Evolutionary conservation across 2,888 invertebrate genomes (phyloP).

Genomic region (Allophyes oxyacanthae): DNA sequence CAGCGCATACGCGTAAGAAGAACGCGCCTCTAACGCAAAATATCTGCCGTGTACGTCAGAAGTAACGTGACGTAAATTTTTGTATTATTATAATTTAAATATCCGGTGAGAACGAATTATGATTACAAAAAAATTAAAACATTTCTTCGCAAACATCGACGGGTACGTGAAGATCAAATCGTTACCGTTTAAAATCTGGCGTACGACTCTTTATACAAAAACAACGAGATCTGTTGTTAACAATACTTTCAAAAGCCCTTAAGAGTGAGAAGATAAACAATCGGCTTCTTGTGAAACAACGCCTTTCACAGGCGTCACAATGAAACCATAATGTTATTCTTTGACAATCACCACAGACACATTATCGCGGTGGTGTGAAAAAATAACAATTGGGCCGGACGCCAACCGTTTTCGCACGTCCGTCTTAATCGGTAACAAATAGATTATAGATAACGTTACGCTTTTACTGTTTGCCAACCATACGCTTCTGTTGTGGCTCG

Average conservation of each 20-base stretch:
- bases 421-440: constrained; percentile 65
- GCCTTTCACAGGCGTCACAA: constrained; percentile 46
- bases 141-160: background rate
- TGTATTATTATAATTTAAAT: background rate
- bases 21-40: background rate
- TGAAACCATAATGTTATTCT: constrained; percentile 58
- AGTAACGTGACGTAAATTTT: background rate
- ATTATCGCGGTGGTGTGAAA: constrained; percentile 60
- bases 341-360: constrained; percentile 54
- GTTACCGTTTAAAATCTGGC: constrained; percentile 4
- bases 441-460: constrained; percentile 66
- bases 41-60: constrained; percentile 1
- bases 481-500: constrained; percentile 28
- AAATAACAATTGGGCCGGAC: constrained; percentile 68
- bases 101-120: background rate
- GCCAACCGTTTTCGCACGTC: constrained; percentile 71
- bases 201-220: constrained; percentile 9
- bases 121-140: no score
- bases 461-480: constrained; percentile 57
- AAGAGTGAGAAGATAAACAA: constrained; percentile 40
- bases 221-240: constrained; percentile 4
- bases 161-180: background rate
- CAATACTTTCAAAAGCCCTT: constrained; percentile 25
- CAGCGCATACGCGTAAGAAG: background rate
- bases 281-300: constrained; percentile 42